Percentiles rank a stretch among this genome's conserved stretches.
Evolutionary conservation across 2,797 vertebrate genomes (phyloP).

Genomic region (Pipistrellus pipistrellus): DNA sequence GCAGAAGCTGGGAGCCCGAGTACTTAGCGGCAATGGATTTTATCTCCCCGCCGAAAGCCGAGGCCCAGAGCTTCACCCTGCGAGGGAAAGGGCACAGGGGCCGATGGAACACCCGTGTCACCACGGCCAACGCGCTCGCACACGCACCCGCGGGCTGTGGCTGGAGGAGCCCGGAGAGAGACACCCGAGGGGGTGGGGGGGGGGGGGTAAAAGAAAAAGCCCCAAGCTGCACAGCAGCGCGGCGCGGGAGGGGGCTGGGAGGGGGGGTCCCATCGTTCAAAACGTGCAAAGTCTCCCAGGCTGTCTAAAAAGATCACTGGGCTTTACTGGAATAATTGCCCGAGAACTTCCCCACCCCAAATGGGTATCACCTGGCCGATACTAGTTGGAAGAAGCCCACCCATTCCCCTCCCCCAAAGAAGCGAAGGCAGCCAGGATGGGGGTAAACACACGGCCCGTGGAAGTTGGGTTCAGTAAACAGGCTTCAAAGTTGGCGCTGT

Average conservation of each 20-base stretch:
- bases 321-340: not conserved
- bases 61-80: conserved; percentile 99
- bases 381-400: conserved; percentile 11
- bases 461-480: conserved; percentile 79
- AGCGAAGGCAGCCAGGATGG: conserved; percentile 37
- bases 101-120: conserved; percentile 80
- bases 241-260: conserved; percentile 24
- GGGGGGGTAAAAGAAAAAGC: conserved; percentile 24
- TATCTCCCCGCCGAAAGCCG: conserved; percentile 98
- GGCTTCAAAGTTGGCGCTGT: conserved; percentile 74
- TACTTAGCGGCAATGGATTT: conserved; percentile 99
- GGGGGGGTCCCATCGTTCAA: conserved; percentile 63
- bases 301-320: not conserved
- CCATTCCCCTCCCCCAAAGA: conserved; percentile 31
- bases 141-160: conserved; percentile 54
- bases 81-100: conserved; percentile 68
- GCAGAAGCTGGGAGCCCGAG: conserved; percentile 98
- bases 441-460: conserved; percentile 39
- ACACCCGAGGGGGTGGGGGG: conserved; percentile 38
- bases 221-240: conserved; percentile 73
- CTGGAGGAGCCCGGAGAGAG: conserved; percentile 63
- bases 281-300: conserved; percentile 52
- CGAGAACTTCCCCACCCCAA: not conserved
- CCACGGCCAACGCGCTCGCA: conserved; percentile 79
- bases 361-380: conserved; percentile 15